These are phyloP conservation scores for Cyprinella venusta DNA, from an alignment of 2,797 vertebrate genomes.

Conservation along the genomic window DNA sequence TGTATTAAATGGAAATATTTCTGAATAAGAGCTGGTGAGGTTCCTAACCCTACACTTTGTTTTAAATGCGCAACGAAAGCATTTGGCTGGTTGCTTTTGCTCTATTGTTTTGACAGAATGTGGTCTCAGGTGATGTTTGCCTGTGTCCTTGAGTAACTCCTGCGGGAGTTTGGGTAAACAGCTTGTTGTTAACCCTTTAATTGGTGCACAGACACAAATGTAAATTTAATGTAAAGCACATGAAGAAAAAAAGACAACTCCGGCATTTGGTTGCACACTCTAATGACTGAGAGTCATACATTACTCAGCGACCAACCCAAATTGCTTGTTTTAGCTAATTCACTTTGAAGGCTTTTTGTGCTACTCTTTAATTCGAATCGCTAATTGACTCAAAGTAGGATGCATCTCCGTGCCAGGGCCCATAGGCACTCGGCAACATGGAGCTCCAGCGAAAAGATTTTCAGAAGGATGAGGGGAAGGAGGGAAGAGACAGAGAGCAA, in stretches of 20 bases:
- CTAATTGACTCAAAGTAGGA: constrained; percentile 74
- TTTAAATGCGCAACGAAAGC: constrained; percentile 16
- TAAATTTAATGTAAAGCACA: constrained; percentile 47
- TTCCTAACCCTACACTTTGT: background rate
- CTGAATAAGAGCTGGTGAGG: background rate
- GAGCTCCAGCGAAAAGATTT: constrained; percentile 62
- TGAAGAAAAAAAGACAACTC: constrained; percentile 7
- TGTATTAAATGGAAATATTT: background rate
- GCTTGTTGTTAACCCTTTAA: constrained; percentile 52
- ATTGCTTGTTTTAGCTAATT: constrained; percentile 68
- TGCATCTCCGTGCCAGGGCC: constrained; percentile 68
- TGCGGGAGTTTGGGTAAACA: constrained; percentile 45
- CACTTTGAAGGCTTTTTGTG: constrained; percentile 66
- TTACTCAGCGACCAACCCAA: constrained; percentile 43
- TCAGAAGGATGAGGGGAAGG: constrained; percentile 31
- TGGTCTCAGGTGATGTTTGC: constrained; percentile 51
- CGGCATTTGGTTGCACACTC: constrained; percentile 22
- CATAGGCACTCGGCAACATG: constrained; percentile 68
- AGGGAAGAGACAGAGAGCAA: constrained; percentile 34
- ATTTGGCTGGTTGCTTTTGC: constrained; percentile 24
- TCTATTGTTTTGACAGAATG: constrained; percentile 51
- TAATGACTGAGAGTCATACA: constrained; percentile 17
- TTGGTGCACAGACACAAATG: constrained; percentile 36
- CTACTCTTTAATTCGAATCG: constrained; percentile 72
- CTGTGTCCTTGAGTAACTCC: constrained; percentile 46